Base-by-base conservation (phyloP, 2,797 vertebrate genomes). In the Epinephelus coioides region DNA sequence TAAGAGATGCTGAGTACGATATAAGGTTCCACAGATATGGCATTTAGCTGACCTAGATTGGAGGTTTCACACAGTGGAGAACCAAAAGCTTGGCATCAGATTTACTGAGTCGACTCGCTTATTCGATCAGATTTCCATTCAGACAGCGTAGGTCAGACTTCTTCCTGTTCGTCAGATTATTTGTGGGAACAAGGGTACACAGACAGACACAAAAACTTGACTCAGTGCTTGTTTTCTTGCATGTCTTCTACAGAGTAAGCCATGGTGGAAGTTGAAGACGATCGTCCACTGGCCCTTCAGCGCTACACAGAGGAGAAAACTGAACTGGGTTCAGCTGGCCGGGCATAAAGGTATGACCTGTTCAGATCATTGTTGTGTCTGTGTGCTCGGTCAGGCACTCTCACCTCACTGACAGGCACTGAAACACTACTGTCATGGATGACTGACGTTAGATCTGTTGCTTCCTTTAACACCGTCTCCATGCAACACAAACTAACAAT, bases 281-380 rank as follows among this genome's bases (percentile, higher is more conserved):
- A 96, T 98, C 82, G 97, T 99, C 89, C 97, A 97, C 21, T 96
- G 97, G 92, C 97, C 97, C 3, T 95, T 99, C 82, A 95, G 97
- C 27, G 96, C 95, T 18, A 95, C 96, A 25, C 97, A 97, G 87
- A 97, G 96, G 93, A 98, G 93, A 83, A 97, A 97, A 69, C 93
- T 99, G 40, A 96, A 95, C 19, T 99, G 98, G 98, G 97, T 99
- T 80, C 98, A 99, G 87, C 94, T 99, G 60, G 98, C 98, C 1
- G 98, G 98, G 9, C 98, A 99, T 88, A 98, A 98, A 95, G 98
- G 98, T 99, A 91, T 0, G 40, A 76, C 44, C 7, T 38, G 23
- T 49, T 72, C 43, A n/a, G 25, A 79, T 70, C 44, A 15, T 65
- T 14, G 9, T 19, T 40, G 25, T 5, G 7, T 25, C 53, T 17